These are phyloP conservation scores for Teleopsis dalmanni DNA, from an alignment of 1,140 invertebrate genomes.

Conservation along the genomic window DNA sequence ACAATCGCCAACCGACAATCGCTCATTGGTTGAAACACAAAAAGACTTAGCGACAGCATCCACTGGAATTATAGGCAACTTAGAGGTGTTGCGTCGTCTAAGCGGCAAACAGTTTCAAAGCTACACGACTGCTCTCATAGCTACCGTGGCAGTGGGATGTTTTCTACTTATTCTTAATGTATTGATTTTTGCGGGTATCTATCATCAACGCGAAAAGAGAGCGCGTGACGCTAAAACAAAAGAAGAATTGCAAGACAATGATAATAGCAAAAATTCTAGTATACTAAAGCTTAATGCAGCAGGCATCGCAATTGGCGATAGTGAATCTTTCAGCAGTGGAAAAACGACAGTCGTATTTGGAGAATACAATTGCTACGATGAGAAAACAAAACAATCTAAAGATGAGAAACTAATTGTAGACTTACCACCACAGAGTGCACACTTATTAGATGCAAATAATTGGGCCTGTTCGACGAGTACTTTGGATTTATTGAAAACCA, in stretches of 20 bases:
- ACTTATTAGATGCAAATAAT: slow-evolving; percentile 15
- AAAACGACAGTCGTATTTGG: slow-evolving; percentile 16
- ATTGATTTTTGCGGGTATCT: slow-evolving; percentile 89
- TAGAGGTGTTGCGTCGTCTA: slow-evolving; percentile 54
- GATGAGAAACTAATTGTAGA: slow-evolving; percentile 57
- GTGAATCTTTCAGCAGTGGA: slow-evolving; percentile 20
- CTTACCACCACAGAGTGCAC: slow-evolving; percentile 46
- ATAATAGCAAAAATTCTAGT: slow-evolving; percentile 45
- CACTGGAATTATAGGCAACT: slow-evolving; percentile 36
- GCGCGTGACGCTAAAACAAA: slow-evolving; percentile 59
- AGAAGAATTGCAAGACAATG: slow-evolving; percentile 61
- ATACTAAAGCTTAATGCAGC: slow-evolving; percentile 33
- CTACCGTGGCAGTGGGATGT: slow-evolving; percentile 87
- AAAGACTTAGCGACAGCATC: slow-evolving; percentile 38
- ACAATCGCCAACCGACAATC: slow-evolving; percentile 31
- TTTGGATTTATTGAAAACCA: slow-evolving; percentile 35
- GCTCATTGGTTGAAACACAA: slow-evolving; percentile 16
- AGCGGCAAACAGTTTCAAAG: slow-evolving; percentile 74
- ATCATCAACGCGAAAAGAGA: slow-evolving; percentile 75
- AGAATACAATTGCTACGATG: slow-evolving; percentile 57
- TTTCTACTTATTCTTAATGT: slow-evolving; percentile 83
- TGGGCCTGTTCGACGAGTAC: slow-evolving; percentile 38
- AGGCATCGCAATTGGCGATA: slow-evolving; percentile 13
- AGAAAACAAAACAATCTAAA: slow-evolving; percentile 52
- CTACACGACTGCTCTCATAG: slow-evolving; percentile 82